These are phyloP conservation scores for Menura novaehollandiae DNA, from an alignment of 2,113 vertebrate genomes.

Conservation along the genomic window DNA sequence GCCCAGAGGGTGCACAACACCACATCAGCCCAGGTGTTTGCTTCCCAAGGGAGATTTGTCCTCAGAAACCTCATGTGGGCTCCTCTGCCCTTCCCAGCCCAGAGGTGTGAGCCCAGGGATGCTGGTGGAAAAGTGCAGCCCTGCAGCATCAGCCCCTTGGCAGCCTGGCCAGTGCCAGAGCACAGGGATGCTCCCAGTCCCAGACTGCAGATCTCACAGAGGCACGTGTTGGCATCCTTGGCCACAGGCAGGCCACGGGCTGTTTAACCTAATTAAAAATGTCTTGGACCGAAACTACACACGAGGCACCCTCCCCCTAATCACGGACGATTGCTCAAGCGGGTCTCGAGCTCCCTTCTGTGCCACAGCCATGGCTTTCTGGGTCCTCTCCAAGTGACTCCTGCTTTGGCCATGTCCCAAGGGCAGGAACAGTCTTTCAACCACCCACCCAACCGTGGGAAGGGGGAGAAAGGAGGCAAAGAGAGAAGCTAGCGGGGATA, in stretches of 20 bases:
- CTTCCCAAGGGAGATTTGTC: neutral
- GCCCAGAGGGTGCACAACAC: neutral
- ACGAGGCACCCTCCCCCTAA: neutral
- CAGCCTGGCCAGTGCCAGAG: neutral
- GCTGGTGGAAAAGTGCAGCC: neutral
- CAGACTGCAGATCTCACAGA: neutral
- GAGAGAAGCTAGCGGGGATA: accelerated
- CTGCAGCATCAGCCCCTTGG: neutral
- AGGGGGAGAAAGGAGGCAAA: neutral
- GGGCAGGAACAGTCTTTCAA: neutral
- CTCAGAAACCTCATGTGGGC: neutral
- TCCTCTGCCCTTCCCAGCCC: neutral
- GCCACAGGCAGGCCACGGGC: neutral
- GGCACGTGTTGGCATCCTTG: neutral
- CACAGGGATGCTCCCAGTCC: neutral
- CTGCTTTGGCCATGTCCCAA: neutral
- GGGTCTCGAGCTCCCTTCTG: neutral
- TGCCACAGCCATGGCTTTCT: accelerated
- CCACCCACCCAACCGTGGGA: neutral
- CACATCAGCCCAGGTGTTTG: neutral
- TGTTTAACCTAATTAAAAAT: constrained; percentile 25
- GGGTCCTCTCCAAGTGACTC: neutral
- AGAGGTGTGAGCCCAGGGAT: accelerated
- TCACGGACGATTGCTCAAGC: accelerated
- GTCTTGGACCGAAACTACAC: neutral